These are phyloP conservation scores for Stenurella melanura DNA, from an alignment of 2,888 invertebrate species.

Conservation along the genomic window DNA sequence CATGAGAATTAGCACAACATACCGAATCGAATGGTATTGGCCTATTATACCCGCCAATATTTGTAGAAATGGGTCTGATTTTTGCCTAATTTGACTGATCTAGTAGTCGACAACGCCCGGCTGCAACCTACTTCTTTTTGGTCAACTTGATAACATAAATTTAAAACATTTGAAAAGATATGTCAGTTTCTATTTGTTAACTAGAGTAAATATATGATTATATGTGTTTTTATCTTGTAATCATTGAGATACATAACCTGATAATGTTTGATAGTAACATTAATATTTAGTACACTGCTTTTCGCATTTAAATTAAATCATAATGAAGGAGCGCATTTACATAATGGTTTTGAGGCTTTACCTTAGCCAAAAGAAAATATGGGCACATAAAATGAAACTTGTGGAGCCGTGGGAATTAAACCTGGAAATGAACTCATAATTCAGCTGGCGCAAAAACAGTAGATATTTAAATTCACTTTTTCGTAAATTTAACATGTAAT, in stretches of 20 bases:
- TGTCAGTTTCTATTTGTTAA: no score
- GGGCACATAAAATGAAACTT: conserved; percentile 27
- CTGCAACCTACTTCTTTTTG: no score
- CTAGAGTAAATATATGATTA: no score
- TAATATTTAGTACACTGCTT: conserved; percentile 3
- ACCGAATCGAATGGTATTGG: no score
- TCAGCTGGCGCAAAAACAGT: conserved; percentile 11
- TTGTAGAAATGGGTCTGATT: no score
- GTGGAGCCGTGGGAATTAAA: conserved; percentile 28
- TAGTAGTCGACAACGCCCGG: no score
- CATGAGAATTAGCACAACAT: no score
- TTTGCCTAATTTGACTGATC: no score
- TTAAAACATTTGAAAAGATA: no score
- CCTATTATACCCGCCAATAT: no score
- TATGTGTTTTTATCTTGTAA: no score
- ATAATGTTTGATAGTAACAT: conserved; percentile 6
- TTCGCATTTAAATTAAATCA: conserved; percentile 22
- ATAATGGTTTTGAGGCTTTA: conserved; percentile 16
- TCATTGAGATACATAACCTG: background rate
- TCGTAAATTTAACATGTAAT: conserved; percentile 11
- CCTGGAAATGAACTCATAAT: conserved; percentile 31
- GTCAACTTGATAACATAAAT: no score
- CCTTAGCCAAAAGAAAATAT: conserved; percentile 21
- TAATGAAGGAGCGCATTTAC: conserved; percentile 28
- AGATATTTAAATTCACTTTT: conserved; percentile 8